Conservation (phyloP, 2,113 vertebrate genomes). For the Pipa parva region DNA sequence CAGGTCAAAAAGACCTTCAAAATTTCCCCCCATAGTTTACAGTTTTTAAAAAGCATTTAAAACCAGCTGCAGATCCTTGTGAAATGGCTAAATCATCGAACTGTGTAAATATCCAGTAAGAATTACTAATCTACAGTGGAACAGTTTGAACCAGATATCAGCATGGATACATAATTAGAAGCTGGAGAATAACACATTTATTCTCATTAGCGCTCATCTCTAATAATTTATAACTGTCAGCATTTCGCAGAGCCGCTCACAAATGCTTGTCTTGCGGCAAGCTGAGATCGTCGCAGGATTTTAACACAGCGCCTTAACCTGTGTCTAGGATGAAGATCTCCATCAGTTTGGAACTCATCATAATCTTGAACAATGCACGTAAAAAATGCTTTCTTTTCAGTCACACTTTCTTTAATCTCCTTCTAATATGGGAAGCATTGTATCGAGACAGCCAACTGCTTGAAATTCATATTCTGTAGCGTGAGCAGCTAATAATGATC, state of each 20-base stretch:
- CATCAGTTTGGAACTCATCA: too few relatives aligned
- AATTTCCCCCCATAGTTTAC: too few relatives aligned
- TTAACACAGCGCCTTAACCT: too few relatives aligned
- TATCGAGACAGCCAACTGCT: too few relatives aligned
- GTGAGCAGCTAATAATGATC: background rate
- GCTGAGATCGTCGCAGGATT: background rate
- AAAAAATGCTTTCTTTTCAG: too few relatives aligned
- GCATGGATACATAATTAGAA: constrained; percentile 43
- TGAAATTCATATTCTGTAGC: background rate
- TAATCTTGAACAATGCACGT: too few relatives aligned
- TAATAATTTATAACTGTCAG: constrained; percentile 46
- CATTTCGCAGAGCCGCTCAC: background rate
- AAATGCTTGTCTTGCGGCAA: constrained; percentile 8
- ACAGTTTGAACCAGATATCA: constrained; percentile 37
- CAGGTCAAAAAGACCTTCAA: too few relatives aligned
- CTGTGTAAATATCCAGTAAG: constrained; percentile 10
- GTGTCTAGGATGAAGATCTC: too few relatives aligned
- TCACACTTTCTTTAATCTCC: too few relatives aligned
- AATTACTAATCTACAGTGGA: constrained; percentile 32
- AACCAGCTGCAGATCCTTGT: constrained; percentile 9
- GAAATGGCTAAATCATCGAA: constrained; percentile 12
- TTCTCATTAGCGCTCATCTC: constrained; percentile 46
- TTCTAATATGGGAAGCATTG: too few relatives aligned
- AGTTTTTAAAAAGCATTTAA: too few relatives aligned
- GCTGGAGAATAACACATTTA: constrained; percentile 44